Percentiles rank a stretch among this genome's conserved stretches.
These are phyloP conservation scores for Bergia sp. DNA, from an alignment of 92 coral and sea anemone species.

Conservation along the genomic window DNA sequence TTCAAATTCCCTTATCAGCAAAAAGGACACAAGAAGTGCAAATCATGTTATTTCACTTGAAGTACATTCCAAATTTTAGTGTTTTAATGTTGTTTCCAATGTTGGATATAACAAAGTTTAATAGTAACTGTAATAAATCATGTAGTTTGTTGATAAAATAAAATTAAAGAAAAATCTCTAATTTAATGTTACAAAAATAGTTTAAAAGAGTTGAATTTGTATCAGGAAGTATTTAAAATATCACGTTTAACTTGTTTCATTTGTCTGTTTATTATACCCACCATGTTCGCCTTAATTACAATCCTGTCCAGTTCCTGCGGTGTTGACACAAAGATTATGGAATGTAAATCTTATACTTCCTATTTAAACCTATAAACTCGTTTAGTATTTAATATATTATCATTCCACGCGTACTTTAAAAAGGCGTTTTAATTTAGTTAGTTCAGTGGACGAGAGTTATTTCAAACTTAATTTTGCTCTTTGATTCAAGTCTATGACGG, in stretches of 20 bases:
- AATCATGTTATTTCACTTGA: too few species aligned
- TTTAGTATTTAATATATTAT: neutral
- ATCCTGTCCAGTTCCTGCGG: neutral
- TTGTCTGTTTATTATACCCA: neutral
- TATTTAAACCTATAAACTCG: neutral
- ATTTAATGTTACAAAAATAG: neutral
- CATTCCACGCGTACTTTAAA: neutral
- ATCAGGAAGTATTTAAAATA: neutral
- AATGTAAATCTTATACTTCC: neutral
- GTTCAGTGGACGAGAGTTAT: neutral
- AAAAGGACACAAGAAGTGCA: too few species aligned
- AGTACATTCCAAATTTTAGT: too few species aligned
- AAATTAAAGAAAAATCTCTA: neutral
- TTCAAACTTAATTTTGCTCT: neutral
- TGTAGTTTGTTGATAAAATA: too few species aligned
- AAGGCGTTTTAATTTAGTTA: neutral
- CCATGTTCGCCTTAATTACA: neutral
- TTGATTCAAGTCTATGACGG: neutral
- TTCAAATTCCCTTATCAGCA: too few species aligned
- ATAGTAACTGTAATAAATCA: too few species aligned
- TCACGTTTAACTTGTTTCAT: neutral
- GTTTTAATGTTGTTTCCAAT: too few species aligned
- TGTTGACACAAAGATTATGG: conserved; percentile 11
- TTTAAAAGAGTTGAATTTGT: neutral
- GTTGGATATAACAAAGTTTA: too few species aligned